A percentile compares a stretch with the other conserved stretches of the same genome.
phyloP scores from a whole-genome alignment of 2,797 vertebrate genomes.

The Macroramphosus scolopax region DNA sequence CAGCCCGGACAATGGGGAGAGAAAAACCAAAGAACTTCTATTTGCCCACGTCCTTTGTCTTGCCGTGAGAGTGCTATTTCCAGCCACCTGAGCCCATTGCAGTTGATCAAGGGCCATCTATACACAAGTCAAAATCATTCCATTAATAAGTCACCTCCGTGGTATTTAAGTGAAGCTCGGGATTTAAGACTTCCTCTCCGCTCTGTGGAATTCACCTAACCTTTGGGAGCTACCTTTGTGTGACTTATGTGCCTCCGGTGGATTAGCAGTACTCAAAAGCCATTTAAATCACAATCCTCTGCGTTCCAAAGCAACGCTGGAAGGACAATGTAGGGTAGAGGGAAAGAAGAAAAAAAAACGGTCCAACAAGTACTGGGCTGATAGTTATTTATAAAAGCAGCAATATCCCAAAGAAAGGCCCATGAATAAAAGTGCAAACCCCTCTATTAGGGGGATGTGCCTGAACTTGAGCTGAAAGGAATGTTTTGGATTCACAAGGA shows the following conservation, averaged over 20 bases:
- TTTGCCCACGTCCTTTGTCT: constrained; percentile 58
- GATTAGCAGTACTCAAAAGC: constrained; percentile 72
- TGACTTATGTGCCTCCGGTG: constrained; percentile 75
- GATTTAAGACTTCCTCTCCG: constrained; percentile 75
- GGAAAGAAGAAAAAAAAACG: constrained; percentile 37
- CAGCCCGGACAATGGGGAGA: constrained; percentile 36
- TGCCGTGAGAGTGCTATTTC: constrained; percentile 40
- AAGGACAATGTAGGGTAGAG: constrained; percentile 64
- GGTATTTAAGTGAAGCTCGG: constrained; percentile 64
- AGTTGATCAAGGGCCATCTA: constrained; percentile 54
- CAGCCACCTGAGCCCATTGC: constrained; percentile 50
- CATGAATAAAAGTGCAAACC: constrained; percentile 79
- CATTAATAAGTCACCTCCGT: constrained; percentile 72
- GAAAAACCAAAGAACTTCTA: constrained; percentile 26
- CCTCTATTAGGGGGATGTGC: constrained; percentile 79
- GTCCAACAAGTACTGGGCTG: constrained; percentile 53
- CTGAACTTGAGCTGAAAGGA: constrained; percentile 79
- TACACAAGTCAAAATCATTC: constrained; percentile 64
- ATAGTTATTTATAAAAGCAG: constrained; percentile 73
- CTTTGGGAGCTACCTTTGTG: constrained; percentile 73
- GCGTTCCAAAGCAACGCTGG: constrained; percentile 58
- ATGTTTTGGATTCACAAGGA: constrained; percentile 77
- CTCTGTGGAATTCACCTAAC: constrained; percentile 64
- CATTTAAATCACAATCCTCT: constrained; percentile 73
- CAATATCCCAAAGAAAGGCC: constrained; percentile 70